Evolutionary conservation across 2,888 invertebrate species (phyloP), one percentile per base, ranked within the genome.

Genomic region (Troides aeacus): DNA sequence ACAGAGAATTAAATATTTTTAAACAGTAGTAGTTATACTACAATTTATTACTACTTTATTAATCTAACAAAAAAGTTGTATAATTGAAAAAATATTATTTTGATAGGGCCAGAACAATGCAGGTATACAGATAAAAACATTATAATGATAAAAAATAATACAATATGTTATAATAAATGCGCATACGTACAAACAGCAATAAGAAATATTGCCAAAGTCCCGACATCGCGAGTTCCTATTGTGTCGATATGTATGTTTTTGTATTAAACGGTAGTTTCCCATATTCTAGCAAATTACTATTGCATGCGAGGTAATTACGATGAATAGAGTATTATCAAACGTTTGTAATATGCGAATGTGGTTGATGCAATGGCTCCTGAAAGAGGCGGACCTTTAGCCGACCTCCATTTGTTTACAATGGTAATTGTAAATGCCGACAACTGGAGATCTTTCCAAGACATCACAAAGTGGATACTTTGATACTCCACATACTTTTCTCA

Each of bases 321-420:
- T 81, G 86, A 87, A 87, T 88, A 76, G 86, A 76, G 83, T 85
- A 87, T 88, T 88, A 87, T 86, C 81, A 85, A 88, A 87, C 79
- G 82, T 81, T 79, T 64, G 69, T 69, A 69, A 69, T 65, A 58
- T 23, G 57, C 57, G 62, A 64, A 61, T 63, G 50, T 62, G 62
- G 53, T 18, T 66, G 71, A 62, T 36, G 53, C 68, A 70, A 71
- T 69, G 62, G 66, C 30, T 67, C 46, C 53, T 53, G 60, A 64
- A 63, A 59, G 30, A 65, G 23, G 21, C 23, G 58, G 57, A 39
- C 23, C 23, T n/a, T 53, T 21, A 57, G 21, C 8, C 21, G 21
- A 60, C 24, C 62, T 50, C 46, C 46, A 30, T 17, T 21, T 57
- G 42, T 12, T 42, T 62, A 60, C 23, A 46, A 68, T 62, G 36